Evolutionary conservation across 2,797 vertebrate species (phyloP).

Genomic region (Poeciliopsis paucimaculata): DNA sequence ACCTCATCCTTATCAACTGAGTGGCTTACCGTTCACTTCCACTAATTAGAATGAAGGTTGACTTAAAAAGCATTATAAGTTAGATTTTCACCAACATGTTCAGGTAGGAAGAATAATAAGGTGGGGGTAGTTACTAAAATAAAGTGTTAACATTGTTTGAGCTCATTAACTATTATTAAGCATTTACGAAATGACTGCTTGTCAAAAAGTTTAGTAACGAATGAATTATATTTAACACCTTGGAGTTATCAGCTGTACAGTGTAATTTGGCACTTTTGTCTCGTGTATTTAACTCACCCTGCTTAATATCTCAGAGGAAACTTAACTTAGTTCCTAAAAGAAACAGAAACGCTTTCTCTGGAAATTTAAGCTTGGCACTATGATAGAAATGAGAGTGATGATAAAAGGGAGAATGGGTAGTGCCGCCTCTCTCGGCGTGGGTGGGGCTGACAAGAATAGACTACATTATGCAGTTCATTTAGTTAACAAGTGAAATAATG

Average conservation of each 20-base stretch:
- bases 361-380: constrained; percentile 63
- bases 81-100: not conserved
- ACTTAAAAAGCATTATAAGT: not conserved
- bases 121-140: not conserved
- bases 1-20: not conserved
- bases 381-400: constrained; percentile 87
- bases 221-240: not conserved
- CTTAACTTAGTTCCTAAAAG: constrained; percentile 49
- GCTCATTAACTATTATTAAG: not conserved
- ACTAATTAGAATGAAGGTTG: not conserved
- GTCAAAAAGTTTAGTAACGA: not conserved
- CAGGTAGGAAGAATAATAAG: not conserved
- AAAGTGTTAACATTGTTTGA: not conserved
- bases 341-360: constrained; percentile 62
- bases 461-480: constrained; percentile 99
- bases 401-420: constrained; percentile 89
- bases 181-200: not conserved
- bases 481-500: constrained; percentile 99
- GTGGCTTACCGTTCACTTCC: not conserved
- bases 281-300: not conserved
- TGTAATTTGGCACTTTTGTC: not conserved
- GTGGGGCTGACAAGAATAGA: constrained; percentile 99
- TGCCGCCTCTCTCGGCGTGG: constrained; percentile 92
- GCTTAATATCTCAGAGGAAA: constrained; percentile 33
- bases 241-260: not conserved